A percentile compares a stretch with the other conserved stretches of the same genome.
phyloP scores from a whole-genome alignment of 2,113 vertebrate genomes.

The Oryzias javanicus region DNA sequence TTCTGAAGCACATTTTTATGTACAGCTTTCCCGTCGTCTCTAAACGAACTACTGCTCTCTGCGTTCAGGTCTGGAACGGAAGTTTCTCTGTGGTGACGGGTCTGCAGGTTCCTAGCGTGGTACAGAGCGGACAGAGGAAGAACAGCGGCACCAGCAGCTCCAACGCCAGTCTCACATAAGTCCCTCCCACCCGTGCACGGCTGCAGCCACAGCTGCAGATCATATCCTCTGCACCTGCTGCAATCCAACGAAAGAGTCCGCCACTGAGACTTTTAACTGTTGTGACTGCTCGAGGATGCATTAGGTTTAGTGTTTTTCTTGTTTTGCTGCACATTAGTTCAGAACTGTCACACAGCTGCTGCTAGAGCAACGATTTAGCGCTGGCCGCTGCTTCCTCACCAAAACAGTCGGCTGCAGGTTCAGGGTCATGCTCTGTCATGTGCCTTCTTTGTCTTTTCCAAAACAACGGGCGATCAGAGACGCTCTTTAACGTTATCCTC shows the following conservation, averaged over 20 bases:
- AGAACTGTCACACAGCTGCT: constrained; percentile 53
- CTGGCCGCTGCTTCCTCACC: constrained; percentile 65
- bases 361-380: constrained; percentile 64
- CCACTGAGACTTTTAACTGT: constrained; percentile 27
- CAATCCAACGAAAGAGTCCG: constrained; percentile 33
- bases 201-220: constrained; percentile 34
- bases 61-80: constrained; percentile 91
- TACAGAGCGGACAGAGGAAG: constrained; percentile 87
- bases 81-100: constrained; percentile 89
- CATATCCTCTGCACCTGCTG: constrained; percentile 29
- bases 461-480: constrained; percentile 7
- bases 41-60: not conserved
- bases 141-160: constrained; percentile 94
- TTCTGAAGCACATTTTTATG: not conserved
- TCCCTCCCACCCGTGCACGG: not conserved
- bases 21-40: fast-evolving
- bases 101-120: constrained; percentile 88
- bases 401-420: constrained; percentile 44
- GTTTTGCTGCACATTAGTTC: constrained; percentile 26
- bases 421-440: constrained; percentile 41
- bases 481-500: constrained; percentile 10
- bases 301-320: constrained; percentile 36
- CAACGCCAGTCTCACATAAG: constrained; percentile 89
- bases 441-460: constrained; percentile 68
- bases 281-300: constrained; percentile 18